Base-by-base conservation (phyloP, 2,797 vertebrate species). In the Oryzias sinensis region DNA sequence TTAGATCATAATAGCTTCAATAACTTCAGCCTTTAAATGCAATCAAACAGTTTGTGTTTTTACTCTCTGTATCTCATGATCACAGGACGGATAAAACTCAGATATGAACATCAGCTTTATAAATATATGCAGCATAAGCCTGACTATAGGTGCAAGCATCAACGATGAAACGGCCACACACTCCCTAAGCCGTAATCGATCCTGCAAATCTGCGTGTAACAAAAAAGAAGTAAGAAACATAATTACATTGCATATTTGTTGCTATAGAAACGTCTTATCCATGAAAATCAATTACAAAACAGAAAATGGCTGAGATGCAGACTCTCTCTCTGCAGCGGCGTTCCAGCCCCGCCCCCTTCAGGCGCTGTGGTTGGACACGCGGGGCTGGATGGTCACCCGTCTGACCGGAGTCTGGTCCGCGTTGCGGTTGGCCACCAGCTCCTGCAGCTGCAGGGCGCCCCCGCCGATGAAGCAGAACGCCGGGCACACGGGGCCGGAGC, bases 391-490 rank as follows among this genome's bases (percentile, higher is more conserved):
- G 65, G 92, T 93, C 6, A 93, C 92, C 72, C 90, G 82, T 46
- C 90, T 81, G 54, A 92, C 89, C 0, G 91, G 92, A 1, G 89
- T 90, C 75, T 88, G 91, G 77, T 93, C 92, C 14, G 91, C 89
- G 0, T 85, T 91, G 8, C 90, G 90, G 82, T 93, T 93, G 82
- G 94, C 93, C 76, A 97, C 95, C 24, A 96, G 91, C 89, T 98
- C 97, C 80, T 99, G 96, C 3, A 99, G 91, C 73, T 99, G 96
- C 25, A 99, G 91, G 0, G 95, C 94, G 0, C 97, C 96, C 0
- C 97, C 96, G 0, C 97, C 97, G 0, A 99, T 97, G 85, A 99
- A 98, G 71, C 95, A 97, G 81, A 98, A 99, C 4, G 96, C 97
- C 0, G 97, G 97, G 72, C 96, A 99, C 41, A 99, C 91, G 0